Conservation (phyloP, 1,140 invertebrate genomes). For the Tetragnatha versicolor region DNA sequence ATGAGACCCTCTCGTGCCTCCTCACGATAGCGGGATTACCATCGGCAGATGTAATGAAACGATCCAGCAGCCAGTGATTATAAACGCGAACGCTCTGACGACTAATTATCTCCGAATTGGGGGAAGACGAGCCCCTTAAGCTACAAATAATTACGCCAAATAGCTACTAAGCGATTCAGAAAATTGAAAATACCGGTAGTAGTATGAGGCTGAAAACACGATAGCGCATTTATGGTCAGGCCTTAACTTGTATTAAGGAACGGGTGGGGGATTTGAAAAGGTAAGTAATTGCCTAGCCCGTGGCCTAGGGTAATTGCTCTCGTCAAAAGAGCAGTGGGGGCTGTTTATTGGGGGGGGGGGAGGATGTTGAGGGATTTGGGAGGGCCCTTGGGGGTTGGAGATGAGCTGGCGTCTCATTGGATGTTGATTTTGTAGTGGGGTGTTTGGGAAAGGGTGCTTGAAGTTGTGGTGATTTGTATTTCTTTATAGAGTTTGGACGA, state of each 20-base stretch:
- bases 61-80: not conserved
- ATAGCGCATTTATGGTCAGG: not conserved
- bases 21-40: not conserved
- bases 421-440: too few relatives aligned
- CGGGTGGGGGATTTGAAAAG: not conserved
- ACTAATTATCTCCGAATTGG: conserved; percentile 22
- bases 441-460: too few relatives aligned
- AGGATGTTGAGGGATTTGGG: too few relatives aligned
- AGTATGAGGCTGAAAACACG: not conserved
- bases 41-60: not conserved
- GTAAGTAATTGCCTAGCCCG: not conserved
- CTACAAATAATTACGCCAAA: conserved; percentile 20
- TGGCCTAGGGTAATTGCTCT: too few relatives aligned
- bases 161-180: conserved; percentile 18
- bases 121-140: conserved; percentile 21
- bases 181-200: conserved; percentile 13
- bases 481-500: too few relatives aligned
- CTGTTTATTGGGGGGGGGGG: too few relatives aligned
- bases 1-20: not conserved
- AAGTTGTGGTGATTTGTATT: too few relatives aligned
- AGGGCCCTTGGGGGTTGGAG: too few relatives aligned
- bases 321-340: too few relatives aligned
- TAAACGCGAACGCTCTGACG: not conserved
- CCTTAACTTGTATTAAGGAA: not conserved
- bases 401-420: too few relatives aligned